Evolutionary conservation across 2,797 vertebrate species (phyloP).

Genomic region (Diplodus sargus): DNA sequence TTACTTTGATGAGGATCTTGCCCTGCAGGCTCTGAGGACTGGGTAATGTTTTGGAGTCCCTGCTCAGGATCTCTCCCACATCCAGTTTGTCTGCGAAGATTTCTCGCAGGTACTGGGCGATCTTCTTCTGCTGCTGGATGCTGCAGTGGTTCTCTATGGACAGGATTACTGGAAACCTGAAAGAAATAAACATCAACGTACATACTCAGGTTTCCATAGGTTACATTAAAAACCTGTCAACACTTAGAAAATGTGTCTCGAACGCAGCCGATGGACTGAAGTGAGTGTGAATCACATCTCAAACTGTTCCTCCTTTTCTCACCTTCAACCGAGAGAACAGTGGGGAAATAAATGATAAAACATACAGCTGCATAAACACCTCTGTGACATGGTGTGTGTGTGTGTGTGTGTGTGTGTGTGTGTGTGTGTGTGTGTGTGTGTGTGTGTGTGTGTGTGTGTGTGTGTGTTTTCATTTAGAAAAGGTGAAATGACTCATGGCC

Average conservation of each 20-base stretch:
- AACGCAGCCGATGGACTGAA: conserved; percentile 12
- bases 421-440: conserved; percentile 10
- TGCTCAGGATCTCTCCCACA: conserved; percentile 84
- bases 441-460: conserved; percentile 6
- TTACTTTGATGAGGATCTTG: conserved; percentile 97
- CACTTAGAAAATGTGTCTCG: conserved; percentile 1
- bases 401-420: background rate
- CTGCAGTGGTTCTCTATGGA: conserved; percentile 99
- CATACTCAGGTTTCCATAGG: conserved; percentile 8
- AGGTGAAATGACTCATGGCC: conserved; percentile 72
- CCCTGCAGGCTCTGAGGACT: conserved; percentile 93
- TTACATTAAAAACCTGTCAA: conserved; percentile 14
- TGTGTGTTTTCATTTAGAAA: conserved; percentile 63
- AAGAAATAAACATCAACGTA: conserved; percentile 9
- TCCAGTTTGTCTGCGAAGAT: conserved; percentile 94
- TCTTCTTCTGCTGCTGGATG: conserved; percentile 97
- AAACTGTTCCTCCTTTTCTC: conserved; percentile 16
- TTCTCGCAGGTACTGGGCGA: conserved; percentile 94
- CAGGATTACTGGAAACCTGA: conserved; percentile 94
- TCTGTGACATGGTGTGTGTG: conserved; percentile 5
- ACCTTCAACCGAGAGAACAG: conserved; percentile 18
- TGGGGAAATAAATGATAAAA: conserved; percentile 17
- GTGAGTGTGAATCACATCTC: conserved; percentile 32
- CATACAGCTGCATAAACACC: conserved; percentile 8
- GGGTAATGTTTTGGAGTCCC: conserved; percentile 90